Evolutionary conservation across 2,888 invertebrate genomes (phyloP), one percentile per base, ranked within the genome.

Genomic region (Mythimna loreyi): DNA sequence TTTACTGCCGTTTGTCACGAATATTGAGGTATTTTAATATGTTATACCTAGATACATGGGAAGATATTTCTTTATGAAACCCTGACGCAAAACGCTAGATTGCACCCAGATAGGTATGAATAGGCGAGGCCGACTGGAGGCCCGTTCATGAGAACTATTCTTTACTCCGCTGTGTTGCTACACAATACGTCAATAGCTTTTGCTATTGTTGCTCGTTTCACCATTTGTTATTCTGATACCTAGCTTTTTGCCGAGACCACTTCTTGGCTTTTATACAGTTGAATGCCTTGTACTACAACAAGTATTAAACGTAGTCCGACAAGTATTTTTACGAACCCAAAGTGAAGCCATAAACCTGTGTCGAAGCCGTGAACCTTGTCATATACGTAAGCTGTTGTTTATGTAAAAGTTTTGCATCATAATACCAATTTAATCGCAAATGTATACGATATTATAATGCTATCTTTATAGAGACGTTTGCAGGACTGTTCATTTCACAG

Each of bases 81-180:
- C 8, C 36, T 76, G 73, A 58, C 56, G 63, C 67, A 71, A 79
- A 80, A 57, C 69, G 58, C 60, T 75, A 66, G 64, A 77, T 75
- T 69, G 62, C 68, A 62, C 47, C 50, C 40, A 69, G 69, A 55
- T 65, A 73, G 53, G 69, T 66, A 58, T 80, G 75, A 84, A 83
- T 78, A 78, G 79, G 57, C 67, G 85, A 87, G 88, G 87, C 86
- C 86, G 86, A 81, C 74, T 80, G 78, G 82, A 82, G 83, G 84
- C 81, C 85, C 77, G 77, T 83, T 85, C 89, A 91, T 93, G 93
- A 90, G 93, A 94, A 92, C 89, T 78, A 89, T 91, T 89, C 89
- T 89, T 83, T 86, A 86, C 85, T 82, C 80, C 80, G 89, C 87
- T 86, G 86, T 88, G 86, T 84, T 85, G 82, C 85, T 84, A 86